Percentiles rank a stretch among this genome's conserved stretches.
phyloP scores from a whole-genome alignment of 2,888 invertebrate species.

The Ornithoptera alexandrae region DNA sequence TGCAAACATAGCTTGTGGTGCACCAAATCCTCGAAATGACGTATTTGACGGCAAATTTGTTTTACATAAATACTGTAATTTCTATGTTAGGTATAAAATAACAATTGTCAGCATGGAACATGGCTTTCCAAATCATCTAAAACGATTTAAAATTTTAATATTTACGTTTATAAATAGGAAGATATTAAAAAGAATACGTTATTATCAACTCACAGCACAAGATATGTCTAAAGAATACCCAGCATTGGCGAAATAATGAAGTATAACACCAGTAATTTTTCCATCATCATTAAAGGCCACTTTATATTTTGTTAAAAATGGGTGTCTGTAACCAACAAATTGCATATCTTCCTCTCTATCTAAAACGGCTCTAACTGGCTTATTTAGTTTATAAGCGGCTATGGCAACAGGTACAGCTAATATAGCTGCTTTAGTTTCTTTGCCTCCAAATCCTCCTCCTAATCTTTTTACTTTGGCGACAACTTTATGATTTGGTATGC shows the following conservation, averaged over 20 bases:
- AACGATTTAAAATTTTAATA: constrained; percentile 34
- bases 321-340: constrained; percentile 88
- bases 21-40: constrained; percentile 95
- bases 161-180: not conserved
- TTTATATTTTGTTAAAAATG: constrained; percentile 87
- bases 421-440: constrained; percentile 84
- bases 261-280: constrained; percentile 81
- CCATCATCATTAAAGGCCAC: constrained; percentile 86
- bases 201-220: constrained; percentile 68
- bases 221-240: constrained; percentile 88
- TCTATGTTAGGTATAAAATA: constrained; percentile 88
- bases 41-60: constrained; percentile 96
- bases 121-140: constrained; percentile 88
- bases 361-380: constrained; percentile 87
- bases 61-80: constrained; percentile 86
- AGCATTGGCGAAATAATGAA: constrained; percentile 84
- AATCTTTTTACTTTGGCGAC: constrained; percentile 86
- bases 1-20: constrained; percentile 93
- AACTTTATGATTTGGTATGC: constrained; percentile 84
- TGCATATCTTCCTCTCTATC: constrained; percentile 94
- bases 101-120: constrained; percentile 89
- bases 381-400: constrained; percentile 85
- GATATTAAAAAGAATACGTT: not conserved
- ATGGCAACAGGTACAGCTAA: constrained; percentile 84
- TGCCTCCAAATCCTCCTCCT: constrained; percentile 95